Evolutionary conservation across 2,113 vertebrate species (phyloP), one percentile per base, ranked within the genome.

Genomic region (Apodemus speciosus): DNA sequence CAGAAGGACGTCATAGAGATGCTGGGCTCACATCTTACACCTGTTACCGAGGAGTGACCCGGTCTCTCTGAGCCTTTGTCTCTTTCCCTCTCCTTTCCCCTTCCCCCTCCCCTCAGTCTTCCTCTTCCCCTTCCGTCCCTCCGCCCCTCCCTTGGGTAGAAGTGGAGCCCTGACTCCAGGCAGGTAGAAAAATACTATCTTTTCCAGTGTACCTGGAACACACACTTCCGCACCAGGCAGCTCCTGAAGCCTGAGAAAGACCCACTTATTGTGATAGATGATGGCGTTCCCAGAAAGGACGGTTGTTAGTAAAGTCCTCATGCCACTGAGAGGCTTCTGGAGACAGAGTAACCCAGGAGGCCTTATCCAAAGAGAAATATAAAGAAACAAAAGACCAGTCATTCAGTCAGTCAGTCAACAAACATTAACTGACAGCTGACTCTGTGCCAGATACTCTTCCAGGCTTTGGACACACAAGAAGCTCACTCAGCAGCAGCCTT

Each of bases 401-500:
- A 81, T 51, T 95, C 92, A 40, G 68, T 73, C 1, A 85, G 64
- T 71, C 3, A 81, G 66, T 95, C 92, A 40, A 49, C 91, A 76
- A 75, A 85, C 76, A 9, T 11, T 1, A 32, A 2, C 49, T 1
- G 80, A 62, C 18, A 1, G 0, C 7, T 2, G 0, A 30, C 38
- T 72, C 58, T 6, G 25, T 46, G 69, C 87, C 69, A 60, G 79
- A 38, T 9, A 3, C 32, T 0, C 13, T 35, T 69, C 56, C 23
- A 7, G 89, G 79, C 25, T 38, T 46, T 6, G 23, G 10, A 1
- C 32, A 13, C 27, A 49, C 66, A 15, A 1, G n/a, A 30, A 51
- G 32, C 69, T 76, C n/a, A 1, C 69, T 69, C 43, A 21, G 90
- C 23, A 5, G 69, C 23, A 5, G 69, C 38, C 43, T 0, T 32